These are phyloP conservation scores for Puma concolor DNA, from an alignment of 2,113 vertebrate genomes.

Conservation along the genomic window DNA sequence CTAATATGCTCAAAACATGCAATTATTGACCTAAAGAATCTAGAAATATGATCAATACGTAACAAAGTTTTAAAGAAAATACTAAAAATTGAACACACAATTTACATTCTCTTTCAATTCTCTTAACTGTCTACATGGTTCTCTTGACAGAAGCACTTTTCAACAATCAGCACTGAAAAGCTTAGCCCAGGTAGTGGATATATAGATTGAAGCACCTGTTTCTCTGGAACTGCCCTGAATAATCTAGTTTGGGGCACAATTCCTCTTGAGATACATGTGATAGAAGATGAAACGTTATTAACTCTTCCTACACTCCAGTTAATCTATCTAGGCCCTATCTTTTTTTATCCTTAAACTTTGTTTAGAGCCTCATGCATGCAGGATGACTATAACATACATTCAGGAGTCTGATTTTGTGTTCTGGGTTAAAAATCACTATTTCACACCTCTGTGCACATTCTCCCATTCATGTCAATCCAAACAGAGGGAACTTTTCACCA, in stretches of 20 bases:
- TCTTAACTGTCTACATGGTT: background rate
- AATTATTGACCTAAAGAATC: conserved; percentile 81
- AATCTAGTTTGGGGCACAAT: background rate
- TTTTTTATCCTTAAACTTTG: background rate
- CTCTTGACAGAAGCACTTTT: conserved; percentile 73
- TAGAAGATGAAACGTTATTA: background rate
- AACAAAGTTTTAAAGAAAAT: background rate
- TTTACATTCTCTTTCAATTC: background rate
- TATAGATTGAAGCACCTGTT: background rate
- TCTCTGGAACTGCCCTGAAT: background rate
- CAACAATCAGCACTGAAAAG: background rate
- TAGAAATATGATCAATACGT: conserved; percentile 57
- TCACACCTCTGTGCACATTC: background rate
- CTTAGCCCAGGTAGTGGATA: conserved; percentile 38
- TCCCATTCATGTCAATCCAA: background rate
- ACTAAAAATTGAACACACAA: background rate
- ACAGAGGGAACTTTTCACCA: background rate
- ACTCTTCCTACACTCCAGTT: background rate
- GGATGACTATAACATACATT: background rate
- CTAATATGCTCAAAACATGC: conserved; percentile 85
- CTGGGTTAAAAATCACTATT: background rate
- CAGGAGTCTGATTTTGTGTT: background rate
- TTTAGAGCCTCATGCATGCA: background rate
- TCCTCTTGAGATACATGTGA: background rate
- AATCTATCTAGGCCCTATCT: too few relatives aligned